Evolutionary conservation across 2,888 invertebrate genomes (phyloP), one percentile per base, ranked within the genome.

Genomic region (Apotomis capreana): DNA sequence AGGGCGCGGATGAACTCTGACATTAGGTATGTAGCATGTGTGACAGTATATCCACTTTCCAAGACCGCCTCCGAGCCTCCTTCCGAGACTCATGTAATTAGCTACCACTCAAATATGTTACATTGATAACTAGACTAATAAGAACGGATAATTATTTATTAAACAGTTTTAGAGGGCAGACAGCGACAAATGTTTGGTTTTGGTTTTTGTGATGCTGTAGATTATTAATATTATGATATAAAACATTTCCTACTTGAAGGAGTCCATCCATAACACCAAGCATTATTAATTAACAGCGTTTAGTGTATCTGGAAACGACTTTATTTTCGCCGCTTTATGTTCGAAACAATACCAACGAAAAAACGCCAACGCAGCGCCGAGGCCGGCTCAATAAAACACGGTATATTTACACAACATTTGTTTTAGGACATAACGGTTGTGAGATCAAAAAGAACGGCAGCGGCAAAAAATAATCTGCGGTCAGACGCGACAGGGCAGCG

Each of bases 361-460:
- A 69, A 61, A 15, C 36, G 36, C 13, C 15, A 44, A 60, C 44
- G 10, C 15, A 12, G 46, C 55, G 15, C 13, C 10, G 49, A 52
- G 5, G 69, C 44, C 52, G 49, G 12, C 65, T 15, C 61, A 62
- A 68, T 71, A 58, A 71, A 62, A 36, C 51, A 13, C 61, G 12
- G 26, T 58, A 13, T 62, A 62, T 62, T 62, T 51, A 68, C 57
- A 15, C 58, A 40, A 58, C 57, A 52, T 67, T 68, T 58, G 71
- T 58, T 71, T 46, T 58, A 54, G 44, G 57, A 46, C 61, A 58
- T 71, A 69, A 67, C 46, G 60, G 51, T 12, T 8, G 49, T 13
- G 61, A 13, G 54, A 70, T 68, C 71, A 71, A 68, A 71, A 59
- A 40, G 26, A 44, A 59, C 59, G 63, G 40, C 40, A 65, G 9